Base-by-base conservation (phyloP, 2,888 invertebrate species). In the Scaptomyza parva region DNA sequence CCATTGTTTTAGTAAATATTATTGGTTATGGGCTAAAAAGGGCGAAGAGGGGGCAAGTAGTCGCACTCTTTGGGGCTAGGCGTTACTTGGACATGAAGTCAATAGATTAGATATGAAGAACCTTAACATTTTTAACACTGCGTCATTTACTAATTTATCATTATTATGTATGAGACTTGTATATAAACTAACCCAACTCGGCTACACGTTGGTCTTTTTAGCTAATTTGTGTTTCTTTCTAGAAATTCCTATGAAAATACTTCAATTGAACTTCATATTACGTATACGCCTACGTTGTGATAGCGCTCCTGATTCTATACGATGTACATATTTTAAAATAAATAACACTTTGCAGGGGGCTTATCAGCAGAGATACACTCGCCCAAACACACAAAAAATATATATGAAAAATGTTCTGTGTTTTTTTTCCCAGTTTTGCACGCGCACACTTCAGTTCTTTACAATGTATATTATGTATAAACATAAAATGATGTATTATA, bases 101-200 rank as follows among this genome's bases (percentile, higher is more conserved):
- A 61, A 71, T 53, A 57, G 74, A 74, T 74, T 74, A 74, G 74
- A 74, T 74, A 76, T 57, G 76, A 37, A 30, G 14, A 37, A 47
- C 51, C 47, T 58, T 65, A 74, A 39, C 57, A 43, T 22, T 53
- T 60, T 73, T 37, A 80, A 58, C 67, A 84, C 81, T 88, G 86
- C 86, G 86, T 81, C 84, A 88, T 80, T 78, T 76, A 81, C 82
- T 62, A 78, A 78, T 76, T 71, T 85, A 77, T 87, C 82, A 72
- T 45, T 62, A 70, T 83, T 70, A 75, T 85, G 65, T 50, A 30
- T 58, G 47, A 0, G 7, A 26, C 44, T 43, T 40, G 24, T 52
- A 33, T 43, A 17, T 57, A 58, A 61, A 72, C 53, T 60, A 18
- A 37, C 33, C 48, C 20, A 30, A 43, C 37, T n/a, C n/a, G n/a